These are phyloP conservation scores for Ceratosolen solmsi DNA, from an alignment of 1,140 invertebrate species.

Conservation along the genomic window DNA sequence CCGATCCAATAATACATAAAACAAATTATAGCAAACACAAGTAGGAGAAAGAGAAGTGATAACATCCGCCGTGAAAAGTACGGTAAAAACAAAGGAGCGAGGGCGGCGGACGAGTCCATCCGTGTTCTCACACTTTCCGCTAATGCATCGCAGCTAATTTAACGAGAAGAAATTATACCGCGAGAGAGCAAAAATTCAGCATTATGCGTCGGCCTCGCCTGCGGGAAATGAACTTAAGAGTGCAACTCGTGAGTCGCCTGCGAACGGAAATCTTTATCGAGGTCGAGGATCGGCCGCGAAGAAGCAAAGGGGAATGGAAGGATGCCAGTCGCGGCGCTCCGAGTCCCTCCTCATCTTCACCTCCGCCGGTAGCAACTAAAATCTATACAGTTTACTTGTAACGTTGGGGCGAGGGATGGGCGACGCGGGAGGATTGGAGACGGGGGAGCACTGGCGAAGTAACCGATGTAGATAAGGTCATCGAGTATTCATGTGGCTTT, in stretches of 20 bases:
- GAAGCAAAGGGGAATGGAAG: not conserved
- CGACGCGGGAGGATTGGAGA: not conserved
- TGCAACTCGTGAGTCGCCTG: not conserved
- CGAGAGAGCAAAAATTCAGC: not conserved
- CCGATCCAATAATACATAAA: no score
- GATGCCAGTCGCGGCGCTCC: not conserved
- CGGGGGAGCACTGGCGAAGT: conserved; percentile 12
- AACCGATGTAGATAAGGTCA: conserved; percentile 66
- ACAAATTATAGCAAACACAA: not conserved
- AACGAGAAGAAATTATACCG: not conserved
- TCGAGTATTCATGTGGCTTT: conserved; percentile 72
- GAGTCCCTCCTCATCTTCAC: not conserved
- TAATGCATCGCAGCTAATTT: conserved; percentile 22
- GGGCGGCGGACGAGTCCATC: not conserved
- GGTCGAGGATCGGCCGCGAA: not conserved
- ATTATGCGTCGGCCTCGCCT: not conserved
- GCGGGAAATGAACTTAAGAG: conserved; percentile 23
- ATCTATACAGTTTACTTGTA: not conserved
- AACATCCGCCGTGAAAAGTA: not conserved
- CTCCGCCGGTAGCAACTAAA: not conserved
- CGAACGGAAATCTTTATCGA: conserved; percentile 44
- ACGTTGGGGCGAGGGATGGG: not conserved
- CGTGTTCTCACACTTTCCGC: conserved; percentile 34
- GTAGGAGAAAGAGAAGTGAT: not conserved
- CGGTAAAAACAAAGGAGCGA: not conserved